phyloP scores from a whole-genome alignment of 2,888 invertebrate species.

The Drosophila parthenogenetica region DNA sequence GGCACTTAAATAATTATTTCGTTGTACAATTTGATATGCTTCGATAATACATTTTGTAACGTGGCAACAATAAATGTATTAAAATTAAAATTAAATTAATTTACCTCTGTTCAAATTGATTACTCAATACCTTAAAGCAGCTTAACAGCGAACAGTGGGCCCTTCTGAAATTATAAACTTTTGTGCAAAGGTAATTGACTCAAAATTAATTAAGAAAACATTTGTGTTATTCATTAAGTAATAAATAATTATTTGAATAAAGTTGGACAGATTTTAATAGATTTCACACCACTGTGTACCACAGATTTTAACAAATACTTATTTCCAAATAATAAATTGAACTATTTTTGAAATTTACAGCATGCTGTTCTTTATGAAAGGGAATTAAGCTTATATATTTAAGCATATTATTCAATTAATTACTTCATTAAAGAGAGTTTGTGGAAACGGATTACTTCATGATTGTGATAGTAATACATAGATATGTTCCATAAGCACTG shows the following conservation, averaged over 20 bases:
- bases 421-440: not conserved
- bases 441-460: constrained; percentile 1
- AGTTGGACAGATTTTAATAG: too few species aligned
- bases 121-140: constrained; percentile 48
- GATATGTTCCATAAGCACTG: not conserved
- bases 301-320: constrained; percentile 29
- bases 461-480: not conserved
- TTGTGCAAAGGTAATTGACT: too few species aligned
- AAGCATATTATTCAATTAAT: constrained; percentile 48
- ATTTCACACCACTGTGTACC: not conserved
- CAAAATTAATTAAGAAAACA: too few species aligned
- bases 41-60: too few species aligned
- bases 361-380: constrained; percentile 8
- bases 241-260: too few species aligned
- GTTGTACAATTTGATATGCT: too few species aligned
- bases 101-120: constrained; percentile 58
- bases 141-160: constrained; percentile 37
- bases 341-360: constrained; percentile 27
- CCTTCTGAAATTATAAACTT: not conserved
- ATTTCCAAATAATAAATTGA: constrained; percentile 46
- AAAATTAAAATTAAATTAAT: constrained; percentile 21
- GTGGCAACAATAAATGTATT: not conserved
- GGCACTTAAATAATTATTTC: too few species aligned
- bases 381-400: constrained; percentile 36
- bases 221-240: too few species aligned